phyloP scores from a whole-genome alignment of 1,140 invertebrate species.

The Oscheius sp. region DNA sequence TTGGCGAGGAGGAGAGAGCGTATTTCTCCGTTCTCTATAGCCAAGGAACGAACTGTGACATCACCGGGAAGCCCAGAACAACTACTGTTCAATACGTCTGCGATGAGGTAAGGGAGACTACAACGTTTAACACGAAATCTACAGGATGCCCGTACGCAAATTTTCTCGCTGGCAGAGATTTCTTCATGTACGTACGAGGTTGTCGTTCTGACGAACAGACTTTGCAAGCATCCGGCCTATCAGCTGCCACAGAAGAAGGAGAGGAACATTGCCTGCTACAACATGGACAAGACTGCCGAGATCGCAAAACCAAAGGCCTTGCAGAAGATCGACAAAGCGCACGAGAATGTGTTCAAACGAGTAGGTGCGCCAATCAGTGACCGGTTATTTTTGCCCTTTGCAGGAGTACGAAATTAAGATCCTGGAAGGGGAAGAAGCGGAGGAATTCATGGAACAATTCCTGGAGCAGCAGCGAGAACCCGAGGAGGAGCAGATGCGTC shows the following conservation, averaged over 20 bases:
- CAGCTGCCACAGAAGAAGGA: constrained; percentile 57
- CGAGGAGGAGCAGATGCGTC: no score
- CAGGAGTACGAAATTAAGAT: constrained; percentile 6
- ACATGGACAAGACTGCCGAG: constrained; percentile 1
- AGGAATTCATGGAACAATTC: not conserved
- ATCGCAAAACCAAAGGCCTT: constrained; percentile 4
- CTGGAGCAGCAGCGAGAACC: no score
- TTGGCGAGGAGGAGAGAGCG: constrained; percentile 33
- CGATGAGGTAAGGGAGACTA: constrained; percentile 67
- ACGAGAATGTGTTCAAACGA: not conserved
- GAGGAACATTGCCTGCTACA: not conserved
- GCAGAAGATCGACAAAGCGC: not conserved
- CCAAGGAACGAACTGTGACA: constrained; percentile 79
- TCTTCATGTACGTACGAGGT: constrained; percentile 91
- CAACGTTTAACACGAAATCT: constrained; percentile 59
- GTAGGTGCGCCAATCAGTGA: no score
- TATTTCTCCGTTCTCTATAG: constrained; percentile 38
- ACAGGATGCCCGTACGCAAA: constrained; percentile 71
- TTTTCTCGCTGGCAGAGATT: constrained; percentile 88
- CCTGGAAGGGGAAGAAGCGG: not conserved
- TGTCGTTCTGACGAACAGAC: constrained; percentile 76
- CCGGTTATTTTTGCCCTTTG: no score
- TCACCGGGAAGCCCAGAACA: constrained; percentile 76
- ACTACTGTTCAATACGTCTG: constrained; percentile 68
- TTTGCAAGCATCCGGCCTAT: constrained; percentile 85